phyloP scores from a whole-genome alignment of 2,113 vertebrate species.

The Fulmarus glacialis region DNA sequence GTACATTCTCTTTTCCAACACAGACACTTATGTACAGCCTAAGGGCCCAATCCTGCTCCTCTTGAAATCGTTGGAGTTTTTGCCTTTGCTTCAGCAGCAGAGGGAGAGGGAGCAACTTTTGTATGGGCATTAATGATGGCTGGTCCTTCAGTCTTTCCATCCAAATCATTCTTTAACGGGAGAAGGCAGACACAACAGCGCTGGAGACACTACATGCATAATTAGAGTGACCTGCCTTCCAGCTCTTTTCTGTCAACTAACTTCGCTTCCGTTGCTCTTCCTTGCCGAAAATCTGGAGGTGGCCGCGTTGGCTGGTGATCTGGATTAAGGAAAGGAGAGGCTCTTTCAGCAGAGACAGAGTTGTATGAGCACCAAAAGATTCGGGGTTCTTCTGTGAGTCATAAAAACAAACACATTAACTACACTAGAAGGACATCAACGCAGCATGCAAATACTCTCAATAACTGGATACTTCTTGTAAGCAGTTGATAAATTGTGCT shows the following conservation, averaged over 20 bases:
- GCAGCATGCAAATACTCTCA: neutral
- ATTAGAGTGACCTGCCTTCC: neutral
- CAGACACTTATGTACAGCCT: conserved; percentile 59
- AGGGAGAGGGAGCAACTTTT: neutral
- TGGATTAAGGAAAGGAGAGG: conserved; percentile 3
- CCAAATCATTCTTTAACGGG: neutral
- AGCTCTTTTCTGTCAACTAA: neutral
- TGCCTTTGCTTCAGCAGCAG: neutral
- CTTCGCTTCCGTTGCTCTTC: neutral
- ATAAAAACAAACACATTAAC: conserved; percentile 26
- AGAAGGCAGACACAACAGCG: neutral
- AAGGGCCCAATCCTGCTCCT: conserved; percentile 45
- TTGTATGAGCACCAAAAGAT: conserved; percentile 2
- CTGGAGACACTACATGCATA: neutral
- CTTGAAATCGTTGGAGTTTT: conserved; percentile 34
- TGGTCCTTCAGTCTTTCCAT: neutral
- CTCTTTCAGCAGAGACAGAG: neutral
- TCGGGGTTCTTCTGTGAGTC: neutral
- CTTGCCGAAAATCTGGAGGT: neutral
- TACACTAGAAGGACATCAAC: neutral
- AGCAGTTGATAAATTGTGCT: conserved; percentile 2
- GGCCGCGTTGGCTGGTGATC: neutral
- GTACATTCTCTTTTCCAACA: conserved; percentile 33
- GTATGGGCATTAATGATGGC: neutral
- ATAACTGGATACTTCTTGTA: conserved; percentile 39